phyloP scores from a whole-genome alignment of 2,113 vertebrate species.

The Brienomyrus brachyistius region DNA sequence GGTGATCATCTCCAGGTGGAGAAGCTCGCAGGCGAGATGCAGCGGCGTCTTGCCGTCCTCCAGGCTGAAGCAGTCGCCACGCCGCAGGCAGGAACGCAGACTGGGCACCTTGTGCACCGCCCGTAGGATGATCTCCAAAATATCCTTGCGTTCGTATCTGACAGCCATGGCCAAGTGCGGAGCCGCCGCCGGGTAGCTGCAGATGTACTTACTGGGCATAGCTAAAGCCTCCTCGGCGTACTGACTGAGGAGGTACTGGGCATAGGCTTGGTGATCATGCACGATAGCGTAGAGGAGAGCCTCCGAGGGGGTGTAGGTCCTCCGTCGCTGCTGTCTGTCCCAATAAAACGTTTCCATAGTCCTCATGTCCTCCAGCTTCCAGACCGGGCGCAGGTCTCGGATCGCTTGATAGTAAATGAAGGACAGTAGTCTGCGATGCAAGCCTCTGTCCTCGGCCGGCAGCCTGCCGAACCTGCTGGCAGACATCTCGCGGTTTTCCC shows the following conservation, averaged over 20 bases:
- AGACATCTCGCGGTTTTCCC: neutral
- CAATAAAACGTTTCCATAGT: constrained; percentile 77
- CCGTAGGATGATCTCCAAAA: constrained; percentile 72
- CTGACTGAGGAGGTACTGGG: constrained; percentile 68
- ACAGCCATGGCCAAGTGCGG: constrained; percentile 76
- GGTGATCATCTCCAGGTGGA: constrained; percentile 65
- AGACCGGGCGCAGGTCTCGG: constrained; percentile 76
- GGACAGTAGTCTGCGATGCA: constrained; percentile 64
- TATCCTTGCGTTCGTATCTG: constrained; percentile 72
- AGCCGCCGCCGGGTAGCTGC: constrained; percentile 68
- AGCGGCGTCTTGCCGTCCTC: constrained; percentile 72
- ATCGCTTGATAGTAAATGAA: constrained; percentile 81
- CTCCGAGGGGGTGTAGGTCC: constrained; percentile 74
- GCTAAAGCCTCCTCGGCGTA: constrained; percentile 70
- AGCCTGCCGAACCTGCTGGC: constrained; percentile 37
- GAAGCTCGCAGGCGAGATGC: constrained; percentile 75
- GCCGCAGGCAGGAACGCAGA: constrained; percentile 59
- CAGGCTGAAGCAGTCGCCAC: constrained; percentile 59
- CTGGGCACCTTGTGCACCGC: constrained; percentile 62
- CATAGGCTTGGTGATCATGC: constrained; percentile 77
- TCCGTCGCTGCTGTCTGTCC: constrained; percentile 61
- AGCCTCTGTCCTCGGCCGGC: constrained; percentile 51
- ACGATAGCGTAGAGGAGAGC: constrained; percentile 82
- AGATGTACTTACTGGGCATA: constrained; percentile 72
- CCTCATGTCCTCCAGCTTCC: constrained; percentile 84